Base-by-base conservation (phyloP, 2,797 vertebrate species). In the Rhynchotus rufescens region DNA sequence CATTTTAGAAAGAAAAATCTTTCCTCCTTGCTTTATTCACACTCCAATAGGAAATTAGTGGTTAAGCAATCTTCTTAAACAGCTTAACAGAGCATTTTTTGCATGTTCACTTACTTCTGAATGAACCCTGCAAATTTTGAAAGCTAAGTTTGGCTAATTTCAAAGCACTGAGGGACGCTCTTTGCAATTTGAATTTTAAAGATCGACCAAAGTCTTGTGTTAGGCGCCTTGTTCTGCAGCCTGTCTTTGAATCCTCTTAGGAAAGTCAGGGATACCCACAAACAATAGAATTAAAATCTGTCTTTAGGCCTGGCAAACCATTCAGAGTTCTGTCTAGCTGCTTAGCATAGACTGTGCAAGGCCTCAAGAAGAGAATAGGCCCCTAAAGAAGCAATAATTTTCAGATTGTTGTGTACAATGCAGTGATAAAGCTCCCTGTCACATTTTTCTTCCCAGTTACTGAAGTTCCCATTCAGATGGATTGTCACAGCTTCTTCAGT, bases 401-500 rank as follows among this genome's bases (percentile, higher is more conserved):
- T 98, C 97, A 96, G 96, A 98, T 98, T 97, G 98, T 97, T 96
- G 81, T 92, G 83, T 96, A 97, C 97, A 97, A 97, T 98, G 97
- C 97, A 92, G 92, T 98, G 98, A 98, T 98, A 98, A 98, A 98
- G 98, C 98, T 98, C 97, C 98, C 97, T 98, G 98, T 98, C 99
- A 98, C 99, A 99, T 99, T 99, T 98, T 98, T 99, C 98, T 98
- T 97, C 98, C 94, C 98, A 97, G 98, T 98, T 98, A 99, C 98
- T 98, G 98, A 97, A 97, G 97, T 97, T 97, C 97, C 98, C 98
- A 98, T 99, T 99, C 98, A 99, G 82, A 96, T 65, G 96, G 96
- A 97, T 97, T 98, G 98, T 98, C 98, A 97, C 97, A 91, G 96
- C 94, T 97, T 96, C 94, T 96, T 97, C 94, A 97, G 88, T 97